These are phyloP conservation scores for Chinchilla lanigera DNA, from an alignment of 2,113 vertebrate species.

Conservation along the genomic window DNA sequence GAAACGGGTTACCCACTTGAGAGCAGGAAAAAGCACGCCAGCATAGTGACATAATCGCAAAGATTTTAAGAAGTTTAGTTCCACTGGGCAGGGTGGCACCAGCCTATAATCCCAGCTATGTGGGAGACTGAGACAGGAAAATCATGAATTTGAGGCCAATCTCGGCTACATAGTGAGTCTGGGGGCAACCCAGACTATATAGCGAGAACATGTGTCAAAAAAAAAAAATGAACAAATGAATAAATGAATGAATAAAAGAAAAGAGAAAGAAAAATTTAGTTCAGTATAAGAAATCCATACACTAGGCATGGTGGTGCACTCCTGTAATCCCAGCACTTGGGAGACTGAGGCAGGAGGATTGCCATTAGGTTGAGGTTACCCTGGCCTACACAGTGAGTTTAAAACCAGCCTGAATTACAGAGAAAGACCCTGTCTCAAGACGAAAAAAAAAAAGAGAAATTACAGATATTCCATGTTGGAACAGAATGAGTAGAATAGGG, in stretches of 20 bases:
- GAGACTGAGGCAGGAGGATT: not conserved
- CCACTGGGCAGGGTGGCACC: not conserved
- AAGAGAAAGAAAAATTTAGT: not conserved
- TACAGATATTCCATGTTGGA: not conserved
- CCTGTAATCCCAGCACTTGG: not conserved
- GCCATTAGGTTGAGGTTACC: not conserved
- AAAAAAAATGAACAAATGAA: not conserved
- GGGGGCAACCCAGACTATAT: not conserved
- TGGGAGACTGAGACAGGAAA: not conserved
- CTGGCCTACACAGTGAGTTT: not conserved
- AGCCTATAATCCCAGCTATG: not conserved
- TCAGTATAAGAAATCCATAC: not conserved
- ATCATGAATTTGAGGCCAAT: not conserved
- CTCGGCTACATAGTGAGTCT: not conserved
- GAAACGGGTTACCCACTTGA: not conserved
- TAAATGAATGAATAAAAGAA: not conserved
- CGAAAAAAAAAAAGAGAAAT: not conserved
- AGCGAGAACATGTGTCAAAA: not conserved
- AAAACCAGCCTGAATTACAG: not conserved
- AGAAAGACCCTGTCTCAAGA: not conserved
- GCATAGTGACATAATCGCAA: not conserved
- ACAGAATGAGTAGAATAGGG: not conserved
- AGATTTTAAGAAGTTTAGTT: not conserved
- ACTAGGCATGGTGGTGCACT: not conserved
- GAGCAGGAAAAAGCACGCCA: too few species aligned